Evolutionary conservation across 2,797 vertebrate species (phyloP), one percentile per base, ranked within the genome.

Genomic region (Denticeps clupeoides): DNA sequence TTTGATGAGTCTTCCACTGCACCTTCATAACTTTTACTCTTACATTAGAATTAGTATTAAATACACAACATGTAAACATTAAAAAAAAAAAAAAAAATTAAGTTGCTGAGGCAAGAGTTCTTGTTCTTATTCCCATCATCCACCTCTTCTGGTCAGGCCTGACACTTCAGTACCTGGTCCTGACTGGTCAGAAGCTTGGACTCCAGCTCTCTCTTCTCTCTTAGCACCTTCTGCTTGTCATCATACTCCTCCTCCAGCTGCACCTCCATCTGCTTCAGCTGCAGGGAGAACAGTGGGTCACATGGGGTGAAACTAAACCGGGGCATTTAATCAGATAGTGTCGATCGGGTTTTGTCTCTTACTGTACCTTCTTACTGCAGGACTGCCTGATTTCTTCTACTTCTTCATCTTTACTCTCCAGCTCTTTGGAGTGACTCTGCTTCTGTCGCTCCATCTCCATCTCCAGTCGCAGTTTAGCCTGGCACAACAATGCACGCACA

Each of bases 351-450:
- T 24, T 24, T 25, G 29, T 15, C 56, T 56, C 70, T n/a, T n/a
- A n/a, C n/a, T n/a, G n/a, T n/a, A 98, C 95, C 90, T 97, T 97
- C 80, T 99, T 99, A 74, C 90, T 88, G 74, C 92, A 97, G 0
- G 93, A 93, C 59, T 88, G 88, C 38, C 94, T 75, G 65, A 91
- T 89, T 73, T 99, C 94, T 44, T 99, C 94, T 47, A 97, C 90
- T 51, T 99, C 94, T 61, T 99, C 94, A 3, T 99, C 93, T 3
- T 94, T 91, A 69, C 80, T 87, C 62, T 99, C 94, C 41, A 93
- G 82, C 53, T 99, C 95, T 71, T 98, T 99, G 45, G 88, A 81
- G 37, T 98, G 93, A n/a, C 74, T 91, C 77, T 99, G 94, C 40
- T 87, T 80, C 64, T 88, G 78, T 45, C 87, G 72, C 68, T 97